These are phyloP conservation scores for Allophyes oxyacanthae DNA, from an alignment of 2,888 invertebrate species.

Conservation along the genomic window DNA sequence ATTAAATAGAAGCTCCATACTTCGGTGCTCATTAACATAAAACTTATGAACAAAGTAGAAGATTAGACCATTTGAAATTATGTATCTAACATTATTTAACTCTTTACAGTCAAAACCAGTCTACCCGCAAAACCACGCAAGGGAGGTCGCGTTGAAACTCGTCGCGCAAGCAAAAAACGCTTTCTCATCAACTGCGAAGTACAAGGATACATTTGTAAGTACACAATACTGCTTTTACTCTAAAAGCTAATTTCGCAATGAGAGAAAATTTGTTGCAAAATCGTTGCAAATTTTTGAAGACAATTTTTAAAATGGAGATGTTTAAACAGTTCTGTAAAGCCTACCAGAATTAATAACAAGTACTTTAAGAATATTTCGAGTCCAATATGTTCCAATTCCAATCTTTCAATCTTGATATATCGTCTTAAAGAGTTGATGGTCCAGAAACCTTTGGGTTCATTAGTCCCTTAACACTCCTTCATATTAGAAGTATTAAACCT, in stretches of 20 bases:
- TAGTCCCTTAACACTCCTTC: no score
- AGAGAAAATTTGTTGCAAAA: background rate
- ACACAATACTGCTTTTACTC: conserved; percentile 55
- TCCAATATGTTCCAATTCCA: no score
- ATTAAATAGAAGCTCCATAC: background rate
- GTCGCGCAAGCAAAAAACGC: conserved; percentile 71
- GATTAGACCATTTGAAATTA: background rate
- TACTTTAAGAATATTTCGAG: no score
- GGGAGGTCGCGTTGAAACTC: conserved; percentile 65
- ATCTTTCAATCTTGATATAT: no score
- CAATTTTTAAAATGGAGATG: background rate
- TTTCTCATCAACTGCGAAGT: conserved; percentile 66
- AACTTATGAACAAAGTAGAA: no score
- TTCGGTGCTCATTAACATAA: background rate
- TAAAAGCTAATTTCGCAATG: conserved; percentile 5
- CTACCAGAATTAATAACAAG: no score
- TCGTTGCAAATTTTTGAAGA: background rate
- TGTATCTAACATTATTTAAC: conserved; percentile 20
- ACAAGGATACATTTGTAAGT: conserved; percentile 83
- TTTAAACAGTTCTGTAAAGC: no score
- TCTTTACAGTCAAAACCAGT: conserved; percentile 74
- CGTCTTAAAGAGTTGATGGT: no score
- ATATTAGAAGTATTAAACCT: background rate
- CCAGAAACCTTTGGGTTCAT: background rate
- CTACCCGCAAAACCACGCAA: conserved; percentile 69